Base-by-base conservation (phyloP, 2,888 invertebrate species). In the Thera obeliscata region DNA sequence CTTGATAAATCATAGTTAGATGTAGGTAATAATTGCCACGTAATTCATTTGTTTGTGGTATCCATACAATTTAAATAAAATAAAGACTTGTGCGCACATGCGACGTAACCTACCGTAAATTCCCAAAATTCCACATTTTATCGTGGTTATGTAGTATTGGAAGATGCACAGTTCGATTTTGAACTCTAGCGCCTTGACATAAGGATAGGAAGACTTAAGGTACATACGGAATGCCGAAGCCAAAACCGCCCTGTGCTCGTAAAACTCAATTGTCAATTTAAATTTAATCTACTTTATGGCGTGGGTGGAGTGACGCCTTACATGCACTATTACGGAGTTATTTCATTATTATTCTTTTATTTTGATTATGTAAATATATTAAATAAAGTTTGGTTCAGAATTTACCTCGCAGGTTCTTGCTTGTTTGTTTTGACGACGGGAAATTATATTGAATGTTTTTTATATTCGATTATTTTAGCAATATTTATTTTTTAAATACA, bases 231-330 rank as follows among this genome's bases (percentile, higher is more conserved):
- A 77, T 73, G 68, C 71, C 71, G 71, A 74, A 77, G 78, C 75
- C 69, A 75, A 78, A 77, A 77, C 78, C 79, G 68, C 80, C 78
- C 78, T 33, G 64, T 46, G 82, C 78, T 89, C 90, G 88, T 91
- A 90, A 90, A 90, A 84, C 84, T 82, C 87, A 89, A 89, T 89
- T 90, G 90, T 81, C 90, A 90, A 90, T 91, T 90, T 89, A 88
- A 89, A 91, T 91, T 90, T 90, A 90, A 91, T 91, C 89, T 87
- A 86, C 87, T 90, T 90, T 89, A 90, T 86, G 85, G 83, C 75
- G 77, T 76, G 78, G 73, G 75, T 60, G 79, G 78, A 79, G 83
- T 80, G 81, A 84, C 81, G 82, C 78, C 79, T 78, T 84, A 81
- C 80, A 82, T 85, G 79, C 87, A 86, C 87, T 87, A 85, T 84